Evolutionary conservation across 92 coral and sea anemone species (phyloP), one percentile per base, ranked within the genome.

Genomic region (Parazoanthus atlanticus): DNA sequence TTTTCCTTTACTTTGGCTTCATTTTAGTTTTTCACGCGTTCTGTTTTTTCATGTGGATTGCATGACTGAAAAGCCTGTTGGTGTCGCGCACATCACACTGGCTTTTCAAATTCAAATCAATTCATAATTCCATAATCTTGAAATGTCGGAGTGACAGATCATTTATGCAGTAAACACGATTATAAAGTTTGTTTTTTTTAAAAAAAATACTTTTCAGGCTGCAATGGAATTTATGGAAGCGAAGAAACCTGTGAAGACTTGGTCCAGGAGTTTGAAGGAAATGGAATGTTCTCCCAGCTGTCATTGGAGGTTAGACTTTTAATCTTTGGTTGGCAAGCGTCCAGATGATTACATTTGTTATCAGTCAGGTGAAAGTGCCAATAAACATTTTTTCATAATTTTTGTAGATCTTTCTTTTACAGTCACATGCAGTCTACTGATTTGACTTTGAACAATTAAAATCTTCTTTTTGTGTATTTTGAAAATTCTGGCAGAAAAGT

Each of bases 251-350:
- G 98, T 78, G 98, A 95, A 75, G 98, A 95, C 25, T 92, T 95
- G 72, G 96, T 96, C 0, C 82, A 91, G 41, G 95, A 95, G 74
- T 96, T 95, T 93, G 99, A 97, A 88, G 98, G 99, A 54, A 97
- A 97, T 90, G 99, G 99, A 26, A 86, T 97, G 67, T 95, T 97
- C 84, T 97, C 99, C 4, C 99, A 97, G 84, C 90, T 97, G 12
- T 93, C 98, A 17, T 88, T 97, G 12, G 99, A 97, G 98, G 99
- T 97, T 86, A 89, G 66, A 21, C 8, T 38, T 21, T 7, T 30
- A 41, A 36, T 80, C 26, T 15, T 74, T 49, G 58, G 74, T 19
- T 75, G 89, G 73, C 89, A 86, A 76, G 52, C 54, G 52, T 54
- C 81, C 82, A 77, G 73, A 54, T 76, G 10, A 23, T 74, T 75